Base-by-base conservation (phyloP, 2,113 vertebrate species). In the Microcebus tavaratra region DNA sequence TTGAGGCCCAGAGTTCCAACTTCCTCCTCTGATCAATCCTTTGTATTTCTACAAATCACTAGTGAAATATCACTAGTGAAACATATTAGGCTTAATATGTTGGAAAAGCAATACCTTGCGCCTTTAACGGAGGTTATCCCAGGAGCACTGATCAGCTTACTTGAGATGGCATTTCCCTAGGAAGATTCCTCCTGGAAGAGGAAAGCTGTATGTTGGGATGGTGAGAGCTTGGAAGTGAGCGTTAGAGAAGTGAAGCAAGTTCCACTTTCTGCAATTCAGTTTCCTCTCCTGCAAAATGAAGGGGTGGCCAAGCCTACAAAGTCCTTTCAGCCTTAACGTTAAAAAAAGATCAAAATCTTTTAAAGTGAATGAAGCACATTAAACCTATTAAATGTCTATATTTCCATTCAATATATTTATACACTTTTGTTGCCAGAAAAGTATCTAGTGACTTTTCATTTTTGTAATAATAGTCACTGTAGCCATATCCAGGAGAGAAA, bases 121-220 rank as follows among this genome's bases (percentile, higher is more conserved):
- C 3, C 76, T 97, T 55, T 80, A 84, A 45, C 65, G 65, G 76
- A 78, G 61, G 36, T 68, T 36, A 23, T 23, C 27, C 36, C 29
- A 42, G 17, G 57, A 72, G 2, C 2, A 12, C 57, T 1, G 34
- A 53, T 5, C 34, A 76, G 4, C 57, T 86, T 67, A 29, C n/a
- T 61, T 25, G 55, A 75, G 42, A n/a, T 39, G 31, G 3, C 17
- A 15, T 25, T 88, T 67, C 17, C 39, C 29, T 34, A 2, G 31
- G 39, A 57, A 59, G 48, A 73, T 67, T 25, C 34, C 34, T 63
- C 18, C 27, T 2, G 17, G 70, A 53, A 75, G 39, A 90, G 20
- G 21, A 73, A 42, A 13, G 14, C 3, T 8, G 1, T 42, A 1
- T 14, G 0, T 13, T 8, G 55, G 13, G 13, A 6, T 5, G 9